phyloP scores from a whole-genome alignment of 37 sponge, comb jelly and placozoan genomes.

The Trichoplax adhaerens region DNA sequence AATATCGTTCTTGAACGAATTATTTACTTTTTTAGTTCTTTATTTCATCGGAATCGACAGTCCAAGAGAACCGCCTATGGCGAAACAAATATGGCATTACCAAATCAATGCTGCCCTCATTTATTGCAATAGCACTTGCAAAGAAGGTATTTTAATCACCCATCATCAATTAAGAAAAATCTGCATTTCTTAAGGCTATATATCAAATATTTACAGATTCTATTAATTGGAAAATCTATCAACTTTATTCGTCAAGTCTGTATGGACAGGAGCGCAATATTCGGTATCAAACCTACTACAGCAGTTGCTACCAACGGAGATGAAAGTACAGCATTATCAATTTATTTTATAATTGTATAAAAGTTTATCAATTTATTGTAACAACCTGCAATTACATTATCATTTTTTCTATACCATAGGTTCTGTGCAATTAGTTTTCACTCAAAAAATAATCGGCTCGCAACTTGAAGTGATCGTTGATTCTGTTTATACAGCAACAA shows the following conservation, averaged over 20 bases:
- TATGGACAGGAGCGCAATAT: constrained; percentile 45
- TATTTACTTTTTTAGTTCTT: constrained; percentile 45
- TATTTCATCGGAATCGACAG: constrained; percentile 33
- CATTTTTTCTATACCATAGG: too few relatives aligned
- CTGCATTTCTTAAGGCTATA: too few relatives aligned
- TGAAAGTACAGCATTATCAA: neutral
- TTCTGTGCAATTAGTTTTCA: too few relatives aligned
- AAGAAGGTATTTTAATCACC: constrained; percentile 37
- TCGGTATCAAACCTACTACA: constrained; percentile 3
- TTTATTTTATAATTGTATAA: neutral
- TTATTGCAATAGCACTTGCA: constrained; percentile 61
- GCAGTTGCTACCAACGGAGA: neutral
- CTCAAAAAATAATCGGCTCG: constrained; percentile 40
- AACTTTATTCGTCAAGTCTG: constrained; percentile 81
- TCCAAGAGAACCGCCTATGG: constrained; percentile 63
- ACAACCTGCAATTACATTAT: too few relatives aligned
- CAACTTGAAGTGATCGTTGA: constrained; percentile 36
- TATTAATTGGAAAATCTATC: constrained; percentile 88
- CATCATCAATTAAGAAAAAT: too few relatives aligned
- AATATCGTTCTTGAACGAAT: neutral
- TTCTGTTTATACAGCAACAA: constrained; percentile 63
- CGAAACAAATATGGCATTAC: constrained; percentile 62
- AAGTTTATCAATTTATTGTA: neutral
- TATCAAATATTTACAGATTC: constrained; percentile 21
- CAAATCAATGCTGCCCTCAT: constrained; percentile 62